These are phyloP conservation scores for Etheostoma perlongum DNA, from an alignment of 2,797 vertebrate species.

Conservation along the genomic window DNA sequence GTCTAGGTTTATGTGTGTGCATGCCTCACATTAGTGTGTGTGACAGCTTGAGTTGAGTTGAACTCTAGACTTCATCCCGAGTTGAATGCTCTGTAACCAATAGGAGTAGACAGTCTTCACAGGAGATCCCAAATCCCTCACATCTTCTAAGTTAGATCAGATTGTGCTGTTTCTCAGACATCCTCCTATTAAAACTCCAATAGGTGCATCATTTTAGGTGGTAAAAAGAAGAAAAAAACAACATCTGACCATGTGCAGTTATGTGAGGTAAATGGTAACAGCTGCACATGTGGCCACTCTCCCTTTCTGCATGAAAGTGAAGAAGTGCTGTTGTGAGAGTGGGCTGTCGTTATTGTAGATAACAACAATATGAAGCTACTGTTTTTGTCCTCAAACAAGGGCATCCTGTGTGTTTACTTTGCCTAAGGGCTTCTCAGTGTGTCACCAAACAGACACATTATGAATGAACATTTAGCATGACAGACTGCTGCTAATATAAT, in stretches of 20 bases:
- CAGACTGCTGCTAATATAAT: conserved; percentile 17
- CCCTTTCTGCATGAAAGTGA: conserved; percentile 35
- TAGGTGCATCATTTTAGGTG: conserved; percentile 2
- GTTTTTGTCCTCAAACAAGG: conserved; percentile 31
- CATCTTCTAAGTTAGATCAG: conserved; percentile 26
- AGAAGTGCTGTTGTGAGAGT: conserved; percentile 18
- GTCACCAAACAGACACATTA: conserved; percentile 21
- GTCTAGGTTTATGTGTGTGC: not conserved
- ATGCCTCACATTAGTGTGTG: conserved; percentile 8
- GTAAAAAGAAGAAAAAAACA: not conserved
- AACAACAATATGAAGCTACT: conserved; percentile 27
- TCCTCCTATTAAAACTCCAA: not conserved
- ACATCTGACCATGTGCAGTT: conserved; percentile 18
- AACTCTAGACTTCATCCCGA: conserved; percentile 37
- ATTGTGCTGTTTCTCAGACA: conserved; percentile 7
- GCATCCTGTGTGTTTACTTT: conserved; percentile 53
- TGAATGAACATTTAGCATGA: conserved; percentile 59
- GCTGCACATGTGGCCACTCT: conserved; percentile 32
- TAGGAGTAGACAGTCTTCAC: conserved; percentile 19
- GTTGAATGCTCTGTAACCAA: conserved; percentile 31
- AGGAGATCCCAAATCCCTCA: conserved; percentile 17
- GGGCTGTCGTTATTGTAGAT: conserved; percentile 28
- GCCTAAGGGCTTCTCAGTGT: conserved; percentile 42
- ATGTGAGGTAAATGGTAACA: conserved; percentile 38
- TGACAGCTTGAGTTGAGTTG: conserved; percentile 24